Conservation (phyloP, 2,113 vertebrate genomes). For the Mirza zaza region DNA sequence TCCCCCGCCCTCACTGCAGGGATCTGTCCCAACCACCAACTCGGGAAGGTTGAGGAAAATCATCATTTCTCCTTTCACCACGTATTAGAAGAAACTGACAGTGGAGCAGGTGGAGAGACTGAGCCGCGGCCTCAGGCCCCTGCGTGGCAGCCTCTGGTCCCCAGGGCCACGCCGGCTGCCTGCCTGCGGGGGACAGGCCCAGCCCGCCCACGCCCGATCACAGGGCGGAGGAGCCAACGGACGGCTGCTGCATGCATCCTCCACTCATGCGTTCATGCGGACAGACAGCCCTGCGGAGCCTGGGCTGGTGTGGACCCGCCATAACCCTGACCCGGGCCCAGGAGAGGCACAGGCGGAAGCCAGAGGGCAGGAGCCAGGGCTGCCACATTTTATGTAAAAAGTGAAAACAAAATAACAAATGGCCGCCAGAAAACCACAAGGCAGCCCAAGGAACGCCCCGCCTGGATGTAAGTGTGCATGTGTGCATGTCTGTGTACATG, state of each 20-base stretch:
- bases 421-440: neutral
- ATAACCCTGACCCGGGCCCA: neutral
- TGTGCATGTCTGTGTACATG: neutral
- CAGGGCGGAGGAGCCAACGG: neutral
- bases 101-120: neutral
- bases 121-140: neutral
- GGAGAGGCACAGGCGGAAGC: neutral
- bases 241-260: fast-evolving
- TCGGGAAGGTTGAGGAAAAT: neutral
- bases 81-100: neutral
- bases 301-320: too few relatives aligned
- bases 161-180: too few relatives aligned
- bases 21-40: neutral
- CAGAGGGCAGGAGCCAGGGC: fast-evolving
- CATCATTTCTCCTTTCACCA: neutral
- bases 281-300: neutral
- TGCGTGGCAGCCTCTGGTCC: fast-evolving
- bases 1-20: neutral
- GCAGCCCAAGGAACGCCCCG: neutral
- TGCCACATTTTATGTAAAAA: neutral
- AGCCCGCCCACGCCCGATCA: neutral
- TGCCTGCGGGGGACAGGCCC: neutral
- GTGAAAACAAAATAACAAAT: neutral
- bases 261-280: neutral
- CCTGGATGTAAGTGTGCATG: neutral